These are phyloP conservation scores for Trissoscelio sp. DNA, from an alignment of 2,888 invertebrate genomes.

Conservation along the genomic window DNA sequence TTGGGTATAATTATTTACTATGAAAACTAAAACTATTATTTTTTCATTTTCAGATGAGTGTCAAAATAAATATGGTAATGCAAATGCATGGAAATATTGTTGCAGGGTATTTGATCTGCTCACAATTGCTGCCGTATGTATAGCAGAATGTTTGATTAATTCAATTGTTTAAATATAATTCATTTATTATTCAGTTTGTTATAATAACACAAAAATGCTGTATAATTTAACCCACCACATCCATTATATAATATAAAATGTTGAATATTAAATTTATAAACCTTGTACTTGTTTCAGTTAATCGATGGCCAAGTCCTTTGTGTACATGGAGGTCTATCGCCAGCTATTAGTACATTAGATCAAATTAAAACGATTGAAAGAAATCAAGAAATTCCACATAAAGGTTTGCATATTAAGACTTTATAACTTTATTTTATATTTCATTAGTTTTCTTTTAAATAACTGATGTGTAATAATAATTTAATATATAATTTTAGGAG, in stretches of 20 bases:
- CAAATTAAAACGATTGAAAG: conserved; percentile 97
- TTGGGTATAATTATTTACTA: neutral
- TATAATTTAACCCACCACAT: no score
- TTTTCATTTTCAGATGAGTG: conserved; percentile 91
- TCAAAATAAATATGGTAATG: conserved; percentile 99
- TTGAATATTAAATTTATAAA: neutral
- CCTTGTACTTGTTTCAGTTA: conserved; percentile 86
- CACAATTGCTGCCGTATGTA: conserved; percentile 96
- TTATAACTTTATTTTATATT: neutral
- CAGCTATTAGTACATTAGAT: conserved; percentile 97
- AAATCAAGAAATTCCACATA: conserved; percentile 99
- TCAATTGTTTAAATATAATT: no score
- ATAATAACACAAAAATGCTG: no score
- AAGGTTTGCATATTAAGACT: conserved; percentile 85
- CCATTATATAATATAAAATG: no score
- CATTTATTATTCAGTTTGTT: no score
- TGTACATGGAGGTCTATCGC: conserved; percentile 98
- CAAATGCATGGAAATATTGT: conserved; percentile 99
- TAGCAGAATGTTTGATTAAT: no score
- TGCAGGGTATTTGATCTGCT: conserved; percentile 99
- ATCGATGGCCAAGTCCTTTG: conserved; percentile 99
- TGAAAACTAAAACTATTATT: no score
- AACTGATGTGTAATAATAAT: neutral
- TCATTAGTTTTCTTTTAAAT: neutral
- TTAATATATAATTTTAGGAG: conserved; percentile 82